Percentiles rank a stretch among this genome's conserved stretches.
phyloP scores from a whole-genome alignment of 2,797 vertebrate species.

The Coccyzus lansbergi region DNA sequence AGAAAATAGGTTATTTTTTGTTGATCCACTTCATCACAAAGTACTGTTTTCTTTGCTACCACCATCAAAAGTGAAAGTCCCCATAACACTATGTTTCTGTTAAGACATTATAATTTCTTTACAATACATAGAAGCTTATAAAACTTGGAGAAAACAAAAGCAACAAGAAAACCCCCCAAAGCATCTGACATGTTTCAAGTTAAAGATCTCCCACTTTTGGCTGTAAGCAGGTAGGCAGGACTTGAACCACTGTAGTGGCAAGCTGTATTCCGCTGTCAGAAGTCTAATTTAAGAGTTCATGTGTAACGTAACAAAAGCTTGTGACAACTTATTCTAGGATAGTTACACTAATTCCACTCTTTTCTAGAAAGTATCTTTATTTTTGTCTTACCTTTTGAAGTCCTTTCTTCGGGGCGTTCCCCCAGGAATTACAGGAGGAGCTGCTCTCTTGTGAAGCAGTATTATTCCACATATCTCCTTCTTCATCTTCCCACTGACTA shows the following conservation, averaged over 20 bases:
- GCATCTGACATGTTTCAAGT: background rate
- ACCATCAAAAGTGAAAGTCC: background rate
- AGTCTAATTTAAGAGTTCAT: background rate
- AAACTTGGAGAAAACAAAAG: conserved; percentile 6
- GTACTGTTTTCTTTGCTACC: background rate
- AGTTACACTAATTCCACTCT: background rate
- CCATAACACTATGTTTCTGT: background rate
- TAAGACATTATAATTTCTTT: background rate
- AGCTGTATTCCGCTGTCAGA: conserved; percentile 3
- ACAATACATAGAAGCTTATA: background rate
- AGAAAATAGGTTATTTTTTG: background rate
- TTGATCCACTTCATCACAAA: background rate
- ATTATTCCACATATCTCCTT: conserved; percentile 95
- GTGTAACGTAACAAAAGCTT: background rate
- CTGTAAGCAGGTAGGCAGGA: background rate
- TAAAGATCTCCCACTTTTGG: background rate
- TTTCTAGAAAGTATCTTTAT: background rate
- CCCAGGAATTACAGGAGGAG: conserved; percentile 94
- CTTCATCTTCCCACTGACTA: conserved; percentile 93
- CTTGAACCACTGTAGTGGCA: conserved; percentile 21
- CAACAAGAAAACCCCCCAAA: background rate
- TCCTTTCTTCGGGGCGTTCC: conserved; percentile 91
- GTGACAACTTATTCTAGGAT: background rate
- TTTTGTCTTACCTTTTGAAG: conserved; percentile 86
- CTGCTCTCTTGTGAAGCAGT: conserved; percentile 92